phyloP scores from a whole-genome alignment of 2,888 invertebrate genomes.

The Leptopilina syphax region DNA sequence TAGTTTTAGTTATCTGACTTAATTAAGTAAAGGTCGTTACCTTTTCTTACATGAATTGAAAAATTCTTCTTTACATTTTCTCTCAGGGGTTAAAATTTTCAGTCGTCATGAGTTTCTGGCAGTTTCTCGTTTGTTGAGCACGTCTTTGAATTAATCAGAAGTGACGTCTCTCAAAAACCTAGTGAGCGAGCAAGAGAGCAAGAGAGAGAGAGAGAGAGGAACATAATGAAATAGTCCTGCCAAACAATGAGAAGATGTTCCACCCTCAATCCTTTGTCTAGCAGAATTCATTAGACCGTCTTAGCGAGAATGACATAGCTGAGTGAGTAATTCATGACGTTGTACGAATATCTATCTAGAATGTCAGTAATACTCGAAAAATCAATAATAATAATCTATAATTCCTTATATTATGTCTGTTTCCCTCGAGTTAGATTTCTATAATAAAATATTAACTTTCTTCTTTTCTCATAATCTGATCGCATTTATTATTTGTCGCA shows the following conservation, averaged over 20 bases:
- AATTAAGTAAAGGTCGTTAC: neutral
- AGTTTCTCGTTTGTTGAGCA: conserved; percentile 20
- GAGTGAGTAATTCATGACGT: conserved; percentile 6
- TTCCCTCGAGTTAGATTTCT: neutral
- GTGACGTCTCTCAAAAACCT: conserved; percentile 33
- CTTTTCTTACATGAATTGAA: conserved; percentile 6
- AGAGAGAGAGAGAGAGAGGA: conserved; percentile 10
- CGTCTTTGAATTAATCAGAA: conserved; percentile 36
- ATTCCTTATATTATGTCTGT: neutral
- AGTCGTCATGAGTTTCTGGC: conserved; percentile 15
- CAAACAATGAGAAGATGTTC: conserved; percentile 15
- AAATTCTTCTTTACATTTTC: neutral
- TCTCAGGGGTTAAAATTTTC: conserved; percentile 8
- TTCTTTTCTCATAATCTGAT: neutral
- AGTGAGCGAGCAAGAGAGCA: neutral
- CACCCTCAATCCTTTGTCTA: conserved; percentile 38
- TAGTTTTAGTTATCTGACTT: neutral
- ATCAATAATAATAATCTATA: conserved; percentile 1
- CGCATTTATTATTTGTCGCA: too few relatives aligned
- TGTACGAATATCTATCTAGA: conserved; percentile 12
- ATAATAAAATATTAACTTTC: neutral
- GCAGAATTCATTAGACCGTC: conserved; percentile 34
- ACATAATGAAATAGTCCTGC: conserved; percentile 38
- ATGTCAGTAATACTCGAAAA: neutral
- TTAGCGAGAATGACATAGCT: conserved; percentile 25